Evolutionary conservation across 64 coral and sea anemone genomes (phyloP).

Genomic region (Anthopleura sola): DNA sequence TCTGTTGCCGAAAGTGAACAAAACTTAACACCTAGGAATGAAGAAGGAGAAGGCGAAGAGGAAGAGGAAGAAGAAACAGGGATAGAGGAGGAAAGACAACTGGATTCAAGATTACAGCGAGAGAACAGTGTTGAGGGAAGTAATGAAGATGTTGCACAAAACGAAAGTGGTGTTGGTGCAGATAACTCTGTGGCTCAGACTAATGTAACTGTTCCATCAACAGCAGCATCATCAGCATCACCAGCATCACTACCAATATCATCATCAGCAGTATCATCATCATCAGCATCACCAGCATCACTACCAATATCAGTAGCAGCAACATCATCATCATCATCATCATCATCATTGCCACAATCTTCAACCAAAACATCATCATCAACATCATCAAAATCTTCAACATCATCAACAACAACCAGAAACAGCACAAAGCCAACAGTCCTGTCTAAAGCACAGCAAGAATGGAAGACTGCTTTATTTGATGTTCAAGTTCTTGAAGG

Average conservation of each 20-base stretch:
- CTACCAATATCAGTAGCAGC: background rate
- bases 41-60: background rate
- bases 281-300: background rate
- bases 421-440: background rate
- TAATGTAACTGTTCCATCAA: background rate
- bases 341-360: background rate
- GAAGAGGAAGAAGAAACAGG: background rate
- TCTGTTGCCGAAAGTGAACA: conserved; percentile 21
- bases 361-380: background rate
- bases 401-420: background rate
- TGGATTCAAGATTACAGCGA: background rate
- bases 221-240: background rate
- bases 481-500: conserved; percentile 65
- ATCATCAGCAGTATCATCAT: background rate
- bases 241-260: background rate
- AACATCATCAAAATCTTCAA: background rate
- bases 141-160: background rate
- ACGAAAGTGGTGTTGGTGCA: background rate
- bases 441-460: conserved; percentile 1
- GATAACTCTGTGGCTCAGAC: background rate
- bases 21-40: background rate
- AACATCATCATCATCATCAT: background rate
- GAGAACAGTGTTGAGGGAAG: background rate
- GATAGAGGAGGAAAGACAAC: background rate
- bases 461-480: conserved; percentile 42